phyloP scores from a whole-genome alignment of 2,797 vertebrate species.

The Hippopotamyrus pictus region DNA sequence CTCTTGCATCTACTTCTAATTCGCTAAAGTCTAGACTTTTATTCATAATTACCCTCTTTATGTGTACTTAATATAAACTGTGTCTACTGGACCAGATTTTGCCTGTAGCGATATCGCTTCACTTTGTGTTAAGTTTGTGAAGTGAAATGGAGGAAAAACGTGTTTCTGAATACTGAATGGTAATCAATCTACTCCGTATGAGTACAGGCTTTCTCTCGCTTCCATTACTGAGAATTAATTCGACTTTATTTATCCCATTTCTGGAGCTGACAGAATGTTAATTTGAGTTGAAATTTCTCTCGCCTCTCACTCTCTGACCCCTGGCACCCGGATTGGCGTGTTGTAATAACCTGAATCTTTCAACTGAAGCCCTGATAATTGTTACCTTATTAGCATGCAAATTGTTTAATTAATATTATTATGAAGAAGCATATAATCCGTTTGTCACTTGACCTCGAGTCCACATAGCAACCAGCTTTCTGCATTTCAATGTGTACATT shows the following conservation, averaged over 20 bases:
- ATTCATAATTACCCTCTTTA: slow-evolving; percentile 71
- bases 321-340: slow-evolving; percentile 97
- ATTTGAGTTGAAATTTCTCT: slow-evolving; percentile 99
- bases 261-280: slow-evolving; percentile 99
- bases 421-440: slow-evolving; percentile 99
- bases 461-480: slow-evolving; percentile 79
- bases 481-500: slow-evolving; percentile 83
- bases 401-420: slow-evolving; percentile 99
- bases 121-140: slow-evolving; percentile 77
- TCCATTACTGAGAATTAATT: slow-evolving; percentile 98
- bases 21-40: slow-evolving; percentile 66
- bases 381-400: slow-evolving; percentile 99
- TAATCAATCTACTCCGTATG: slow-evolving; percentile 81
- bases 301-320: slow-evolving; percentile 96
- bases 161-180: slow-evolving; percentile 91
- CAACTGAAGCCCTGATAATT: slow-evolving; percentile 99
- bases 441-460: slow-evolving; percentile 99
- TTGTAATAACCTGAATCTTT: slow-evolving; percentile 99
- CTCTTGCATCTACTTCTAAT: neutral
- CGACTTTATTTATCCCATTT: slow-evolving; percentile 95
- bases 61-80: slow-evolving; percentile 92
- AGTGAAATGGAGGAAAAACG: slow-evolving; percentile 74
- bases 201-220: slow-evolving; percentile 55
- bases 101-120: slow-evolving; percentile 76
- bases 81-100: slow-evolving; percentile 76